Evolutionary conservation across 2,113 vertebrate genomes (phyloP).

Genomic region (Butastur rufipennis): DNA sequence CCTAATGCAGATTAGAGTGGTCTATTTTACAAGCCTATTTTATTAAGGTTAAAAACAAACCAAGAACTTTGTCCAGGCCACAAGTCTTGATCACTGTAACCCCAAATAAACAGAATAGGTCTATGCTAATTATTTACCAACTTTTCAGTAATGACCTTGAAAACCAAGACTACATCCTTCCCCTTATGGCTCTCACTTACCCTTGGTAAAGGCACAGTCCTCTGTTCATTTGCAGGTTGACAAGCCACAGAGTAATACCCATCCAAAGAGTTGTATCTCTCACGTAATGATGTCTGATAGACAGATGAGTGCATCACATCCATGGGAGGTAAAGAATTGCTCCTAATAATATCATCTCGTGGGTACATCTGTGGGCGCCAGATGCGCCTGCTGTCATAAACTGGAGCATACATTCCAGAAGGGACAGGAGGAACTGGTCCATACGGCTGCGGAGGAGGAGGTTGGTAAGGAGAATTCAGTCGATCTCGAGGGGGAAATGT

Average conservation of each 20-base stretch:
- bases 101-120: neutral
- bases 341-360: constrained; percentile 90
- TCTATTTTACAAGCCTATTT: neutral
- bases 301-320: constrained; percentile 92
- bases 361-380: constrained; percentile 96
- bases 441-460: constrained; percentile 83
- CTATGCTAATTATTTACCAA: neutral
- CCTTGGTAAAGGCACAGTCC: constrained; percentile 84
- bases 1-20: neutral
- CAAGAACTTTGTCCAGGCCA: neutral
- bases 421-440: constrained; percentile 83
- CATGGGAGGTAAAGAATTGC: constrained; percentile 93
- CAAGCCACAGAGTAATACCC: constrained; percentile 89
- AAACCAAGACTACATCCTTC: neutral
- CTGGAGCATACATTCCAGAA: constrained; percentile 89
- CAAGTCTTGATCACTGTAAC: neutral
- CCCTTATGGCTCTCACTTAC: constrained; percentile 65
- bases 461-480: constrained; percentile 82
- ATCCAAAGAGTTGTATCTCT: constrained; percentile 94
- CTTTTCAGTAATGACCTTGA: neutral
- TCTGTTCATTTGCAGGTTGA: constrained; percentile 82
- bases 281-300: constrained; percentile 88
- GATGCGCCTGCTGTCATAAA: constrained; percentile 92
- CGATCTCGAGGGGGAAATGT: constrained; percentile 84
- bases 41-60: neutral